Conservation (phyloP, 2,888 invertebrate genomes). For the Lissonota sp. region DNA sequence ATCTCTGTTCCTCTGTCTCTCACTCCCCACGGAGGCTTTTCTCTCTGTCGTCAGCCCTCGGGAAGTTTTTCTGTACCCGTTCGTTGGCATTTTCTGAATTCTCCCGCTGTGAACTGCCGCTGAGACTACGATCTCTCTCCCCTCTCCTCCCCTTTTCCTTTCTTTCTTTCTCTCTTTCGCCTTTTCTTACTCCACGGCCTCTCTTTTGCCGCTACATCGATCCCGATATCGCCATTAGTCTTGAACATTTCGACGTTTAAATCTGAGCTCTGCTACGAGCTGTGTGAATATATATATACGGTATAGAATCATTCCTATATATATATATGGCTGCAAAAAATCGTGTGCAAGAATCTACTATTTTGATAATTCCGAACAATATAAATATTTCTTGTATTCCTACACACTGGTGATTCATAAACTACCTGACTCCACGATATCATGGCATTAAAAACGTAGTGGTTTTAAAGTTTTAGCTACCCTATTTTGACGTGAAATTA, state of each 20-base stretch:
- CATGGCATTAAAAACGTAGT: too few species aligned
- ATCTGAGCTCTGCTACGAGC: constrained; percentile 15
- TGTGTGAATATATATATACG: too few species aligned
- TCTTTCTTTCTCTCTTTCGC: constrained; percentile 22
- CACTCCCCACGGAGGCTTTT: constrained; percentile 48
- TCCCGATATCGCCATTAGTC: constrained; percentile 2
- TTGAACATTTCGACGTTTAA: constrained; percentile 9
- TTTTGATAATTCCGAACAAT: constrained; percentile 12
- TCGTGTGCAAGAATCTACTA: background rate
- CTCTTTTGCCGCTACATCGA: constrained; percentile 21
- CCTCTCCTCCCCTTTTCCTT: constrained; percentile 6
- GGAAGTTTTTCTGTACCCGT: constrained; percentile 55
- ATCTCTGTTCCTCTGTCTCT: constrained; percentile 31
- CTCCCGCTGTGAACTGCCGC: constrained; percentile 53
- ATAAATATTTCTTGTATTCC: too few species aligned
- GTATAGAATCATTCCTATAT: background rate
- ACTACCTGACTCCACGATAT: too few species aligned
- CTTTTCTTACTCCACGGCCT: constrained; percentile 1
- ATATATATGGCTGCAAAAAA: constrained; percentile 6
- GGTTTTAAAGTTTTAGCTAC: too few species aligned
- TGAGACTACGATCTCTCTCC: constrained; percentile 12
- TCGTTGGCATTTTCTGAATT: constrained; percentile 59
- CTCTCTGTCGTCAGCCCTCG: constrained; percentile 48
- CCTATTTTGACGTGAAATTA: too few species aligned
- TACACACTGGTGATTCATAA: too few species aligned